Evolutionary conservation across 2,113 vertebrate species (phyloP).

Genomic region (Oplegnathus fasciatus): DNA sequence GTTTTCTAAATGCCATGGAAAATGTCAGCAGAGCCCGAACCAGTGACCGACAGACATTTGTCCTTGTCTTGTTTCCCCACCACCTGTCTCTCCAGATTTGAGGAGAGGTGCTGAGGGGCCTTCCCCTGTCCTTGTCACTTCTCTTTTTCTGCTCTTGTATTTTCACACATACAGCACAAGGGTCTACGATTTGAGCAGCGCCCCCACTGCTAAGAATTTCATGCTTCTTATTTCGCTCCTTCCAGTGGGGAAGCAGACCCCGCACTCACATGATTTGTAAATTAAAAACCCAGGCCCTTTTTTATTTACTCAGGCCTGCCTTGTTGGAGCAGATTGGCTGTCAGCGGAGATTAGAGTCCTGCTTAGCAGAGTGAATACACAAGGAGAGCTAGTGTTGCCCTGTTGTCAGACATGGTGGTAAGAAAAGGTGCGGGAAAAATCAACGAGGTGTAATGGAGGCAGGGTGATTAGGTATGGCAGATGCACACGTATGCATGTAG

Average conservation of each 20-base stretch:
- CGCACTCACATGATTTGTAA: slow-evolving; percentile 43
- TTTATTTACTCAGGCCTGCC: slow-evolving; percentile 59
- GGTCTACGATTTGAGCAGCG: not conserved
- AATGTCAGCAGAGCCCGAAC: slow-evolving; percentile 71
- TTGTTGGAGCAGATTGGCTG: slow-evolving; percentile 67
- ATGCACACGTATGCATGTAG: slow-evolving; percentile 52
- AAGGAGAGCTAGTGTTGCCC: slow-evolving; percentile 59
- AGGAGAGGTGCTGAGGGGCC: slow-evolving; percentile 58
- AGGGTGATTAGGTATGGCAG: slow-evolving; percentile 67
- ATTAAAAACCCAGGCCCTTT: slow-evolving; percentile 57
- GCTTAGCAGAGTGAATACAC: slow-evolving; percentile 71
- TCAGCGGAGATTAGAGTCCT: slow-evolving; percentile 74
- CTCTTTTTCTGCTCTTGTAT: slow-evolving; percentile 31
- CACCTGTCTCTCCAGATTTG: slow-evolving; percentile 72
- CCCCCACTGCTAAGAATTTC: not conserved
- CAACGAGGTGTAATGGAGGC: slow-evolving; percentile 58
- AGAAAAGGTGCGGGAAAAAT: slow-evolving; percentile 80
- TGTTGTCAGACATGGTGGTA: slow-evolving; percentile 85
- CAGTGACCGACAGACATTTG: slow-evolving; percentile 66
- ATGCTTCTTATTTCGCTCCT: not conserved
- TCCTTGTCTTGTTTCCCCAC: slow-evolving; percentile 72
- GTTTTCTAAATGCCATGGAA: slow-evolving; percentile 76
- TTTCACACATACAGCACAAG: slow-evolving; percentile 18
- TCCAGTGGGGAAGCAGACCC: not conserved
- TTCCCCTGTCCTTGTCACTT: slow-evolving; percentile 53